Conservation (phyloP, 1,140 invertebrate species). For the Theocolax elegans region DNA sequence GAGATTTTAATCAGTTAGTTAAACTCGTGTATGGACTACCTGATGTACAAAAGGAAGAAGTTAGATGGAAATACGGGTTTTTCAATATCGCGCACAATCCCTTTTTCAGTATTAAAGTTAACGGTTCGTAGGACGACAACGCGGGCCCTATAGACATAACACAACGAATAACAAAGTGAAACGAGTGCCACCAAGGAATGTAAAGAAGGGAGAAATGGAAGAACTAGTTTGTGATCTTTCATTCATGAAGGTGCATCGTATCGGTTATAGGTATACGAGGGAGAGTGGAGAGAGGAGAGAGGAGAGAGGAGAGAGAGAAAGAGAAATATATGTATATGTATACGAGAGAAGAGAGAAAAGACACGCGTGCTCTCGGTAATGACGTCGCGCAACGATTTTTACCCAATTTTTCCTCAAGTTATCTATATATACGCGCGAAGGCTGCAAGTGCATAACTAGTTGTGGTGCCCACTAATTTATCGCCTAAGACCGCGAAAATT, state of each 20-base stretch:
- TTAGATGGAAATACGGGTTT: too few relatives aligned
- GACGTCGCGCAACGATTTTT: neutral
- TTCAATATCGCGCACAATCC: slow-evolving; percentile 1
- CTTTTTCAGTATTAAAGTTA: slow-evolving; percentile 25
- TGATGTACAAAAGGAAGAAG: too few relatives aligned
- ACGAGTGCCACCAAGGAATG: neutral
- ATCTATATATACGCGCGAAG: neutral
- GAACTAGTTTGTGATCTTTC: slow-evolving; percentile 34
- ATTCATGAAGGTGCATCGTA: slow-evolving; percentile 35
- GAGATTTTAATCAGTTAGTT: too few relatives aligned
- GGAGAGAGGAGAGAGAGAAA: neutral
- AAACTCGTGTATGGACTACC: too few relatives aligned
- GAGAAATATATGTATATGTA: too few relatives aligned
- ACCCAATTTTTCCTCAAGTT: neutral
- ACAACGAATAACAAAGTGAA: slow-evolving; percentile 2
- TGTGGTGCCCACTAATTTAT: neutral
- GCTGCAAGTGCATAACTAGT: too few relatives aligned
- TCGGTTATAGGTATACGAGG: too few relatives aligned
- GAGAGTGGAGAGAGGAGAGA: neutral
- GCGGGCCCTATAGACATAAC: neutral
- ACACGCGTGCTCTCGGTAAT: neutral
- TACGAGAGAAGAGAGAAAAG: neutral
- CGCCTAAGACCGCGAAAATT: slow-evolving; percentile 18
- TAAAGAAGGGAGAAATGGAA: slow-evolving; percentile 8
- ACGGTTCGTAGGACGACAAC: slow-evolving; percentile 12